Conservation (phyloP, 2,113 vertebrate species). For the Hippocampus barbouri region DNA sequence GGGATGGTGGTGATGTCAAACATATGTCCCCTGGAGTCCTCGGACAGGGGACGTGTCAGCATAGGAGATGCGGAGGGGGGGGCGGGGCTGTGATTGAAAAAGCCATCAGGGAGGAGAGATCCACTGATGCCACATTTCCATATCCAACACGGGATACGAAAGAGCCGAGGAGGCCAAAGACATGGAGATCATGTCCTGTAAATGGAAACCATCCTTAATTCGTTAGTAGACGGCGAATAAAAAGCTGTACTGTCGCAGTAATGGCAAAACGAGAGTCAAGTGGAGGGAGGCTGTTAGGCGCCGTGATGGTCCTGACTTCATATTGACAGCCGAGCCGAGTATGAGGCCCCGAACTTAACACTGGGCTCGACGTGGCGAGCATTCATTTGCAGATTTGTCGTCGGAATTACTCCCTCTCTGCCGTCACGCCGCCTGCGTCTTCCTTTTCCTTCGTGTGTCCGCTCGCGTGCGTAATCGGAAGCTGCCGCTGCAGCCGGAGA, state of each 20-base stretch:
- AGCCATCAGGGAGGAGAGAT: conserved; percentile 47
- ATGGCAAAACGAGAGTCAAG: conserved; percentile 66
- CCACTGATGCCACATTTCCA: conserved; percentile 57
- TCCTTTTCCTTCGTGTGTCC: too few species aligned
- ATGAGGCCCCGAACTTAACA: conserved; percentile 48
- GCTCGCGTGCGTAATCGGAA: conserved; percentile 47
- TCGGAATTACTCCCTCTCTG: conserved; percentile 41
- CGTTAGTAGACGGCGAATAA: conserved; percentile 73
- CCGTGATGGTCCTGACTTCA: conserved; percentile 74
- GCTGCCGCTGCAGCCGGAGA: conserved; percentile 25
- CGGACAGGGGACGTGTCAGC: conserved; percentile 58
- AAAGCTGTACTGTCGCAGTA: conserved; percentile 42
- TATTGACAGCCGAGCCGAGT: conserved; percentile 68
- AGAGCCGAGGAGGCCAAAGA: not conserved
- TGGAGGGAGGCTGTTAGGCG: conserved; percentile 67
- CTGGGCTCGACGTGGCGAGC: conserved; percentile 70
- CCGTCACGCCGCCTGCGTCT: conserved; percentile 22
- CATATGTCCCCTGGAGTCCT: conserved; percentile 82
- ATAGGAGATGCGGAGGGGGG: conserved; percentile 20
- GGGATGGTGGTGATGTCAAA: conserved; percentile 70
- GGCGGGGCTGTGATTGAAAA: conserved; percentile 27
- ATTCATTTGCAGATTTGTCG: conserved; percentile 48
- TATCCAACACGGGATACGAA: conserved; percentile 45
- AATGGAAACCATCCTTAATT: conserved; percentile 70
- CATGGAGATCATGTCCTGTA: conserved; percentile 43